Evolutionary conservation across 2,113 vertebrate genomes (phyloP).

Genomic region (Aegotheles bennettii): DNA sequence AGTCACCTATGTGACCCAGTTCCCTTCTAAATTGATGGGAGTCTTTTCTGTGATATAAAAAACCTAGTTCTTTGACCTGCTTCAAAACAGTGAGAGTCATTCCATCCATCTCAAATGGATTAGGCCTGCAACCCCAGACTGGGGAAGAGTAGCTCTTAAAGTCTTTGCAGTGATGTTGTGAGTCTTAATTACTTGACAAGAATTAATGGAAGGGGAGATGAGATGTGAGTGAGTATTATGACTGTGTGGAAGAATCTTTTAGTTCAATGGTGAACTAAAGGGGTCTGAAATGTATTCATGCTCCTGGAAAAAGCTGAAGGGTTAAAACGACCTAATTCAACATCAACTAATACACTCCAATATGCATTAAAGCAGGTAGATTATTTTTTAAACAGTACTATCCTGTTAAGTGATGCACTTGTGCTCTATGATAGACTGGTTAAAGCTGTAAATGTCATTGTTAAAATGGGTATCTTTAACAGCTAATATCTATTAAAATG

Average conservation of each 20-base stretch:
- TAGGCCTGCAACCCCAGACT: neutral
- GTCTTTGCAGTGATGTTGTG: neutral
- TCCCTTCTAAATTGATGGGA: neutral
- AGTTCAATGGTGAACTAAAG: neutral
- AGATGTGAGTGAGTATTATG: neutral
- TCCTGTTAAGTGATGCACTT: slow-evolving; percentile 50
- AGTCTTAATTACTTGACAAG: slow-evolving; percentile 28
- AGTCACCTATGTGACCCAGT: neutral
- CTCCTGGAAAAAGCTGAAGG: slow-evolving; percentile 17
- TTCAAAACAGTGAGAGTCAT: neutral
- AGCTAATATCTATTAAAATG: slow-evolving; percentile 63
- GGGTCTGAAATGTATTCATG: neutral
- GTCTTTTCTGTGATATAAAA: neutral
- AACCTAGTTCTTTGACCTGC: neutral
- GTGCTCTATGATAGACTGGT: slow-evolving; percentile 50
- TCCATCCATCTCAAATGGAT: neutral
- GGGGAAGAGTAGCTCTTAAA: neutral
- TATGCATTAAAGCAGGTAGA: slow-evolving; percentile 48
- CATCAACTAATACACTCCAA: slow-evolving; percentile 26
- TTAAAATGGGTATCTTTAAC: slow-evolving; percentile 57
- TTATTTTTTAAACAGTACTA: slow-evolving; percentile 57
- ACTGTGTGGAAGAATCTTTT: neutral
- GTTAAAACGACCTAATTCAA: slow-evolving; percentile 54
- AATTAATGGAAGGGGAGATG: neutral
- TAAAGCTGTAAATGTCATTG: slow-evolving; percentile 59